phyloP scores from a whole-genome alignment of 2,888 invertebrate genomes.

The Noctua janthe region DNA sequence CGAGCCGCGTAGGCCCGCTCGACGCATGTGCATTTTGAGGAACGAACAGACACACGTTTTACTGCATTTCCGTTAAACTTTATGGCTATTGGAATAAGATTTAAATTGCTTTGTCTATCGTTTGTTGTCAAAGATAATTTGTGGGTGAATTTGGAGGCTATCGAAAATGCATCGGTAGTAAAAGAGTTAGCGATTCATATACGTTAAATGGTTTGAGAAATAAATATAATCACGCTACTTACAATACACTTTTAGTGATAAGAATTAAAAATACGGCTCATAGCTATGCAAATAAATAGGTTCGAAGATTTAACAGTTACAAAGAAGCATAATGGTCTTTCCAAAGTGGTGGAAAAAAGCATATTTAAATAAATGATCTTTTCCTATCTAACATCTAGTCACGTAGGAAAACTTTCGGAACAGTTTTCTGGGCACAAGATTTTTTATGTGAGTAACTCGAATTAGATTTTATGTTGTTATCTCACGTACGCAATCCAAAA shows the following conservation, averaged over 20 bases:
- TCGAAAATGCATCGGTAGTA: constrained; percentile 78
- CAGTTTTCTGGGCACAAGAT: not conserved
- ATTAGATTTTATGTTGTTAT: constrained; percentile 4
- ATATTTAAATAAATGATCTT: not conserved
- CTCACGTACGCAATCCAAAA: constrained; percentile 30
- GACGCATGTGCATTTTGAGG: constrained; percentile 87
- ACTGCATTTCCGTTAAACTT: constrained; percentile 63
- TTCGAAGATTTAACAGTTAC: not conserved
- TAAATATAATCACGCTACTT: not conserved
- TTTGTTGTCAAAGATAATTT: constrained; percentile 34
- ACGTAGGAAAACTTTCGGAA: not conserved
- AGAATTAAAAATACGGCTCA: not conserved
- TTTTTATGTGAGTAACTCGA: not conserved
- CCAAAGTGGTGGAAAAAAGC: not conserved
- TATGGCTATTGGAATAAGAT: constrained; percentile 65
- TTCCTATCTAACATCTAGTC: not conserved
- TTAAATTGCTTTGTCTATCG: constrained; percentile 50
- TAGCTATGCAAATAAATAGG: not conserved
- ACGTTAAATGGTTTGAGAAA: not conserved
- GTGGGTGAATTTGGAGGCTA: constrained; percentile 76
- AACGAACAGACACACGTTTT: constrained; percentile 53
- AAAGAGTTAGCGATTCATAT: constrained; percentile 81
- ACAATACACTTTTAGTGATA: not conserved
- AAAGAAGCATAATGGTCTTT: not conserved
- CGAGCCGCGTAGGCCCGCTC: constrained; percentile 76